Percentiles rank a stretch among this genome's conserved stretches.
These are phyloP conservation scores for Oreochromis spilurus DNA, from an alignment of 2,113 vertebrate genomes.

Conservation along the genomic window DNA sequence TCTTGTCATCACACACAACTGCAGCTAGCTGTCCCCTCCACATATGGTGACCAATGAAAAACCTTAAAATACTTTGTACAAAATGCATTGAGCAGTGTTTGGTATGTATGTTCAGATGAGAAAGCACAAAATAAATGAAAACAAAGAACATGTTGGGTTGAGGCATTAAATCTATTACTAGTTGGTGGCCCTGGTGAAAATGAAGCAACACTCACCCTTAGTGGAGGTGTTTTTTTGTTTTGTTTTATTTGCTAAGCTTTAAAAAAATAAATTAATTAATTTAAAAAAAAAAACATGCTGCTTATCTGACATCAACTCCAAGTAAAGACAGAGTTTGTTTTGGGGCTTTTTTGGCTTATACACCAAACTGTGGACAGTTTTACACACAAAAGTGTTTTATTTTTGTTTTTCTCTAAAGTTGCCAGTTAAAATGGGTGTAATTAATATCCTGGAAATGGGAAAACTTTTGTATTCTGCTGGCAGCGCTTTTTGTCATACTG, in stretches of 20 bases:
- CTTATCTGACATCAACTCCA: background rate
- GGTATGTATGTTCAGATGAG: background rate
- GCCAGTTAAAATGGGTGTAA: background rate
- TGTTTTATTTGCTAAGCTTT: background rate
- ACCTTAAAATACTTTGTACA: background rate
- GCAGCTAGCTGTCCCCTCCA: background rate
- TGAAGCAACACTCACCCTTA: background rate
- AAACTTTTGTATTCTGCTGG: background rate
- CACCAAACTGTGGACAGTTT: background rate
- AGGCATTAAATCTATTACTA: background rate
- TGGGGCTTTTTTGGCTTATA: no score
- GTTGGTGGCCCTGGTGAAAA: background rate
- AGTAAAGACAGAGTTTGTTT: background rate
- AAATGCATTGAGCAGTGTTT: background rate
- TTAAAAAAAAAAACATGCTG: background rate
- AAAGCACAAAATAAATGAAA: background rate
- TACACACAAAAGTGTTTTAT: background rate
- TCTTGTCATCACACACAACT: background rate
- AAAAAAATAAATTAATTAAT: no score
- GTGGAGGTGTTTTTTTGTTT: background rate
- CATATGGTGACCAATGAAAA: background rate
- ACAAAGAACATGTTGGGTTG: background rate
- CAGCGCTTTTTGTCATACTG: background rate
- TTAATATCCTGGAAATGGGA: background rate
- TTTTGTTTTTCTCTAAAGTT: background rate